Base-by-base conservation (phyloP, 2,113 vertebrate genomes). In the Perca fluviatilis region DNA sequence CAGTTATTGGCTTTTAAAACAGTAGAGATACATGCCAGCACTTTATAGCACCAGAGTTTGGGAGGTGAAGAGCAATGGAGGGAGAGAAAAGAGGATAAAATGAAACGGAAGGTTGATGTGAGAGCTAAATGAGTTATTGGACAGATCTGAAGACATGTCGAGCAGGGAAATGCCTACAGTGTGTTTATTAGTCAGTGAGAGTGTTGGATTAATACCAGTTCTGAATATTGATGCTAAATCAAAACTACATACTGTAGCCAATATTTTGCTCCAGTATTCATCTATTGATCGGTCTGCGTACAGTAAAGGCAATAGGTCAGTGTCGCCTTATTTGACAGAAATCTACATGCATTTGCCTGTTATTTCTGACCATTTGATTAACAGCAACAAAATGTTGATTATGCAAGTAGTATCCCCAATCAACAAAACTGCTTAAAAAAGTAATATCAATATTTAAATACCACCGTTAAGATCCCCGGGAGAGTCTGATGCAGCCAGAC, bases 1-100 rank as follows among this genome's bases (percentile, higher is more conserved):
- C 68, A 76, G 65, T 74, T 85, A 71, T 69, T 71, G 82, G 43
- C 76, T 83, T 82, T 87, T 73, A 79, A 69, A 81, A 46, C 43
- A 40, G 15, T 18, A 18, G 43, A 77, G 77, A 77, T 69, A 64
- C 85, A 83, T 86, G 73, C 85, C 79, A 65, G 46, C n/a, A 54
- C 71, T 77, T 82, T 77, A 84, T 64, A 68, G 72, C 0, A 18
- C 46, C 27, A 2, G 36, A 23, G 43, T 75, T 77, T 72, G n/a
- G 71, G 70, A 77, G 73, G 64, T 49, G 21, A n/a, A 61, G 51
- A 61, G 25, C 21, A 25, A 25, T 14, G 3, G 46, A 30, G 60
- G 6, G 15, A 54, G 16, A 40, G 30, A 49, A 54, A n/a, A 47
- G 2, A 2, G 27, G 58, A 66, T 33, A 2, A 69, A 75, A 15